Evolutionary conservation across 2,113 vertebrate genomes (phyloP), one percentile per base, ranked within the genome.

Genomic region (Oryzias curvinotus): DNA sequence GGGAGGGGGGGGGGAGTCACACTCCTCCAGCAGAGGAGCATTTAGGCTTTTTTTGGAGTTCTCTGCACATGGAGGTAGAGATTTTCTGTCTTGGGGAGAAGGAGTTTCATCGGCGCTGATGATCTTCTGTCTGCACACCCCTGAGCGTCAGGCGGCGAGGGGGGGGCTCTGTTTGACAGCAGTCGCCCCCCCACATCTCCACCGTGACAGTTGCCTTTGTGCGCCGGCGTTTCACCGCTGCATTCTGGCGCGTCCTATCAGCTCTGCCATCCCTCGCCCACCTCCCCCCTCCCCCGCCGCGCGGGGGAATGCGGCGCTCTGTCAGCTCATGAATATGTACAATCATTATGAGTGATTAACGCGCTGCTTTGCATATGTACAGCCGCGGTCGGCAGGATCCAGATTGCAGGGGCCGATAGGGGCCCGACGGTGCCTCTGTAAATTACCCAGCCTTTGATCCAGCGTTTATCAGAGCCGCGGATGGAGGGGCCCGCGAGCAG

Each of bases 311-410:
- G 86, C 71, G 28, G 84, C 82, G 75, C 79, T 78, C 76, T 74
- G 52, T 83, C 59, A 3, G 43, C 85, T 92, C 87, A 90, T 92
- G 86, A 89, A 92, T 92, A 92, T 92, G 87, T 77, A 87, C 58
- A 68, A 85, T 87, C 74, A 83, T 91, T 87, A 89, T 72, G 71
- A 81, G 82, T 90, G 83, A 89, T 91, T 90, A 91, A 79, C 88
- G 88, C 82, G 82, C 83, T 86, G 81, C 80, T 92, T 89, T 90
- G 87, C 88, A 92, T 89, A 86, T 71, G 75, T 75, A 78, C 73
- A 71, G 83, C 79, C 72, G 70, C 68, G 50, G 66, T 82, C 75
- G 81, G 71, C 73, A 63, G 79, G 82, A 90, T 91, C 75, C 85
- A 89, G 87, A 92, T 84, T 62, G 63, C 19, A 51, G 61, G 73